These are phyloP conservation scores for Chelon labrosus DNA, from an alignment of 2,797 vertebrate genomes.

Conservation along the genomic window DNA sequence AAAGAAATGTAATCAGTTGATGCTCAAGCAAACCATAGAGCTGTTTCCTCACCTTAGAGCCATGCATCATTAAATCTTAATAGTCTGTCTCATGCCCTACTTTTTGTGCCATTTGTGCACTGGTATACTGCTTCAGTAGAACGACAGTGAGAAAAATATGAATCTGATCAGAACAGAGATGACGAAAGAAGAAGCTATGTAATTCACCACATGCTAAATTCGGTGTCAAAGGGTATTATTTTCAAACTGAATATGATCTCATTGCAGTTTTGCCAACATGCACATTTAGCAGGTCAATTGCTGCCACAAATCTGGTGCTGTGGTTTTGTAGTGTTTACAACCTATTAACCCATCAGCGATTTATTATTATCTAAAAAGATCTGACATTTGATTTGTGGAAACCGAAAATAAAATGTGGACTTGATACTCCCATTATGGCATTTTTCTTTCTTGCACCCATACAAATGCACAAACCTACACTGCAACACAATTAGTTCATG, in stretches of 20 bases:
- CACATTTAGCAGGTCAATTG: slow-evolving; percentile 9
- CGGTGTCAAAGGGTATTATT: slow-evolving; percentile 15
- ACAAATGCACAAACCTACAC: neutral
- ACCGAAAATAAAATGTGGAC: neutral
- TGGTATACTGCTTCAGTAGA: slow-evolving; percentile 16
- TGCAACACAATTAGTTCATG: slow-evolving; percentile 16
- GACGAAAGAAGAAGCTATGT: slow-evolving; percentile 7
- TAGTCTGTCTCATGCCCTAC: slow-evolving; percentile 57
- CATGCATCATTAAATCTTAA: slow-evolving; percentile 64
- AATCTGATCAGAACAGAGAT: slow-evolving; percentile 17
- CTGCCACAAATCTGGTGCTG: slow-evolving; percentile 27
- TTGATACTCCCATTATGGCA: neutral
- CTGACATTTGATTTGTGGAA: neutral
- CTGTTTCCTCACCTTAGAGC: slow-evolving; percentile 47
- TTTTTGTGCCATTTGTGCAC: slow-evolving; percentile 51
- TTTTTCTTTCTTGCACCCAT: neutral
- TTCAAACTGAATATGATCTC: neutral
- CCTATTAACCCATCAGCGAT: slow-evolving; percentile 7
- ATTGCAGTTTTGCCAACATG: slow-evolving; percentile 13
- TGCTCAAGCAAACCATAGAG: neutral
- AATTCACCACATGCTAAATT: neutral
- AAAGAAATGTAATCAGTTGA: slow-evolving; percentile 3
- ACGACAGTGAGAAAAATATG: slow-evolving; percentile 12
- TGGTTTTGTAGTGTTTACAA: slow-evolving; percentile 23
- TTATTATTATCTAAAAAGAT: slow-evolving; percentile 25